Conservation (phyloP, 64 coral and sea anemone species). For the Acropora yongei region DNA sequence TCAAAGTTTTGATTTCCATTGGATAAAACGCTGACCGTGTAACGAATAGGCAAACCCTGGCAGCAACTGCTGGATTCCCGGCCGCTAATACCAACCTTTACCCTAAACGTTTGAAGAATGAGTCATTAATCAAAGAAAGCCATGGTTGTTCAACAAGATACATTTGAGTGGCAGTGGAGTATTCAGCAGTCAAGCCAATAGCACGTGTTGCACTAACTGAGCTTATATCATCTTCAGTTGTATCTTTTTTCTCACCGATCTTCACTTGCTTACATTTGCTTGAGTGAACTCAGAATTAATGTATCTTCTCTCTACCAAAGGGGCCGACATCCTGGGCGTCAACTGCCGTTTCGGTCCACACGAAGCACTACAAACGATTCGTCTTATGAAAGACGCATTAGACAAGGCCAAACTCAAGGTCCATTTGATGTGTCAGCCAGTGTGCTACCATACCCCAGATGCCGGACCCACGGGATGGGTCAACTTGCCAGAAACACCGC, state of each 20-base stretch:
- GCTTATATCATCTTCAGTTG: no score
- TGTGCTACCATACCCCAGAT: slow-evolving; percentile 79
- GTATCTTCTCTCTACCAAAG: background rate
- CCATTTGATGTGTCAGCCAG: slow-evolving; percentile 69
- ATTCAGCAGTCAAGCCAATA: no score
- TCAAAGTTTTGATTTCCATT: background rate
- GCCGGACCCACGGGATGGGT: slow-evolving; percentile 17
- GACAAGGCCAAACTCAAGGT: slow-evolving; percentile 70
- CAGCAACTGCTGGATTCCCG: background rate
- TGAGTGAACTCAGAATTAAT: no score
- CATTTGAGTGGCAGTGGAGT: no score
- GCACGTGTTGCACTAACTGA: no score
- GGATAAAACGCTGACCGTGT: background rate
- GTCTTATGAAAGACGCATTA: slow-evolving; percentile 78
- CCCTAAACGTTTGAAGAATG: no score
- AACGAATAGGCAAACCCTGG: background rate
- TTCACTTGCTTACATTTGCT: no score
- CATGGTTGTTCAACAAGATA: no score
- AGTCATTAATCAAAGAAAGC: no score
- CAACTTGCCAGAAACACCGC: slow-evolving; percentile 69
- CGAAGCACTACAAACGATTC: slow-evolving; percentile 59
- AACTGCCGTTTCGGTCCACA: slow-evolving; percentile 79
- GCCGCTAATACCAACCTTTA: background rate
- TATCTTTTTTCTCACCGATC: no score
- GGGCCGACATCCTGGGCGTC: slow-evolving; percentile 81